Evolutionary conservation across 37 sponge, comb jelly and placozoan species (phyloP).

Genomic region (Haliclona indistincta): DNA sequence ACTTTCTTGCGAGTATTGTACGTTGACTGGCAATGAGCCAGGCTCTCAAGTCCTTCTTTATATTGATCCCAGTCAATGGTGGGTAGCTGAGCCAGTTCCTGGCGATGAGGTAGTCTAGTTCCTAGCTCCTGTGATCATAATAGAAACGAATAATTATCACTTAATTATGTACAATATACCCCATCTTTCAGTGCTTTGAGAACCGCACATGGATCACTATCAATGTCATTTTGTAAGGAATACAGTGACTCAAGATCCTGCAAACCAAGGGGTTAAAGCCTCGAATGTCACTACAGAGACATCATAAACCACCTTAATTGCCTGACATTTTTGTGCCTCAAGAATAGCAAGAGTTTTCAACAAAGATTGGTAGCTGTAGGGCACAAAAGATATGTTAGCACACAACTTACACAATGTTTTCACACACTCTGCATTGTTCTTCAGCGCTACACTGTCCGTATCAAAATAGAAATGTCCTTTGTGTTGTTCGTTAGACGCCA

Average conservation of each 20-base stretch:
- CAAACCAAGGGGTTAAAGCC: neutral
- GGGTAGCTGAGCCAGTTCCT: slow-evolving; percentile 53
- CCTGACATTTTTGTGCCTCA: slow-evolving; percentile 81
- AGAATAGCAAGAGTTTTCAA: slow-evolving; percentile 63
- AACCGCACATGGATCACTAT: slow-evolving; percentile 50
- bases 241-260: slow-evolving; percentile 59
- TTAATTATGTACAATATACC: slow-evolving; percentile 16
- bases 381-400: neutral
- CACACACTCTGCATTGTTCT: slow-evolving; percentile 60
- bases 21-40: slow-evolving; percentile 30
- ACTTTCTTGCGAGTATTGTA: slow-evolving; percentile 11
- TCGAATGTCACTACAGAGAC: neutral
- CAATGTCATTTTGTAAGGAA: slow-evolving; percentile 36
- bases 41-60: slow-evolving; percentile 34
- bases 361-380: slow-evolving; percentile 63
- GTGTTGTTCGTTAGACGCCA: no score
- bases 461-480: slow-evolving; percentile 65
- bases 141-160: neutral
- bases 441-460: slow-evolving; percentile 39
- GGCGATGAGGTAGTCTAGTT: slow-evolving; percentile 54
- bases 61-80: slow-evolving; percentile 63
- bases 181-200: slow-evolving; percentile 42
- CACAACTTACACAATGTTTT: neutral
- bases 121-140: neutral
- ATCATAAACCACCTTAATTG: slow-evolving; percentile 45